A percentile compares a stretch with the other conserved stretches of the same genome.
These are phyloP conservation scores for Mythimna vitellina DNA, from an alignment of 2,888 invertebrate genomes.

Conservation along the genomic window DNA sequence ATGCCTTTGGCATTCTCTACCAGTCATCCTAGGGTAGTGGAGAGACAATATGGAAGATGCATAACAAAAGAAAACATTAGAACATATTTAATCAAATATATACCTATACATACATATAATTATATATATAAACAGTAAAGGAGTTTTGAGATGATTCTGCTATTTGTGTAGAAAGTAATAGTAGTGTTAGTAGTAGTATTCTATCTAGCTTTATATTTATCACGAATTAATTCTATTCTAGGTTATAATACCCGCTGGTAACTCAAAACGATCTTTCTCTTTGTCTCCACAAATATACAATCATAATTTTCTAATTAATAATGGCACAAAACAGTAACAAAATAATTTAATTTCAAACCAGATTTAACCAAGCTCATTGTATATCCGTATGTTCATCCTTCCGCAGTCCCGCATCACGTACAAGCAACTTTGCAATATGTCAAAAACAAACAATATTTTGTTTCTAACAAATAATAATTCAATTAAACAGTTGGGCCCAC, in stretches of 20 bases:
- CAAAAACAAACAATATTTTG: constrained; percentile 55
- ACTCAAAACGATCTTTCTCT: not conserved
- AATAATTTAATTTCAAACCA: constrained; percentile 22
- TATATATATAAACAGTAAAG: no score
- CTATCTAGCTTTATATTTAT: no score
- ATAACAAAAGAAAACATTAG: no score
- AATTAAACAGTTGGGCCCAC: constrained; percentile 41
- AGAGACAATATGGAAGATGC: no score
- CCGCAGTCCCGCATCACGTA: constrained; percentile 23
- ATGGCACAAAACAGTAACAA: constrained; percentile 9
- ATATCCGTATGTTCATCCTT: constrained; percentile 11
- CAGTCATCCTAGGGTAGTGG: no score
- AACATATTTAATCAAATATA: no score
- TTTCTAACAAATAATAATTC: constrained; percentile 57
- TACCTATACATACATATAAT: no score
- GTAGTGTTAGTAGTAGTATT: no score
- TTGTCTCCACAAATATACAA: not conserved
- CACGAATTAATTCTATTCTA: no score
- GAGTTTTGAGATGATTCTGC: no score
- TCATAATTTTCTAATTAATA: not conserved
- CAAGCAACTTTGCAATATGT: constrained; percentile 41
- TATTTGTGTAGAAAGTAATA: no score
- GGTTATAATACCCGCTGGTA: not conserved
- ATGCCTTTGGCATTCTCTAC: no score
- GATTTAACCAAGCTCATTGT: not conserved